Evolutionary conservation across 1,140 invertebrate species (phyloP), one percentile per base, ranked within the genome.

Genomic region (Drosophila sturtevanti): DNA sequence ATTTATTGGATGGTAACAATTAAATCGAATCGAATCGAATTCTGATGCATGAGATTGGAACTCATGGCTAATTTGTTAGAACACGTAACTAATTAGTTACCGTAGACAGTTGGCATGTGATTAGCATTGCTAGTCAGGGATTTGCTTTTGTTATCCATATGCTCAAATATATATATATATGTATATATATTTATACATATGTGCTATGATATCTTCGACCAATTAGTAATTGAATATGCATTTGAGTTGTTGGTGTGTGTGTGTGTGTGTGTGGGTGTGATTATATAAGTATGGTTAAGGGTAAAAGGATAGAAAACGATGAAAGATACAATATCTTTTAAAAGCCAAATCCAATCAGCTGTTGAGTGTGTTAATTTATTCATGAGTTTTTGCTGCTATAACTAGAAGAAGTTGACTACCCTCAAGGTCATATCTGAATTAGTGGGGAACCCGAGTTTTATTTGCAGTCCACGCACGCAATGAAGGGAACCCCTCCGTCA

Each of bases 311-410:
- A 16, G 41, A 31, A 31, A 31, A 31, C 27, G 14, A 14, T 14
- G 22, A 22, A 14, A 31, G 41, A 72, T 68, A 52, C 38, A 51
- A 41, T 24, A 24, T 35, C 59, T 70, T 63, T 82, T 79, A 68
- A 86, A 79, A 76, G 68, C 63, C 64, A 67, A 81, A 86, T 79
- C 81, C 71, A 86, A 86, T 87, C 82, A 79, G 72, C 82, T 79
- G 82, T 78, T 78, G 79, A 82, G 61, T 68, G 75, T 55, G 79
- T 79, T 87, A 86, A 82, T 86, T 86, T 86, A 86, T 86, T 87
- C 82, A 87, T 86, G 75, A 77, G 64, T 48, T 48, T 48, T 21
- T 48, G 41, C 41, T 31, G 5, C 27, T 31, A 31, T 6, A 54
- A 54, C 69, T 68, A 66, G 56, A 51, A 41, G 63, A 22, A 56